Percentiles rank a stretch among this genome's conserved stretches.
Evolutionary conservation across 2,113 vertebrate species (phyloP).

Genomic region (Mus pahari): DNA sequence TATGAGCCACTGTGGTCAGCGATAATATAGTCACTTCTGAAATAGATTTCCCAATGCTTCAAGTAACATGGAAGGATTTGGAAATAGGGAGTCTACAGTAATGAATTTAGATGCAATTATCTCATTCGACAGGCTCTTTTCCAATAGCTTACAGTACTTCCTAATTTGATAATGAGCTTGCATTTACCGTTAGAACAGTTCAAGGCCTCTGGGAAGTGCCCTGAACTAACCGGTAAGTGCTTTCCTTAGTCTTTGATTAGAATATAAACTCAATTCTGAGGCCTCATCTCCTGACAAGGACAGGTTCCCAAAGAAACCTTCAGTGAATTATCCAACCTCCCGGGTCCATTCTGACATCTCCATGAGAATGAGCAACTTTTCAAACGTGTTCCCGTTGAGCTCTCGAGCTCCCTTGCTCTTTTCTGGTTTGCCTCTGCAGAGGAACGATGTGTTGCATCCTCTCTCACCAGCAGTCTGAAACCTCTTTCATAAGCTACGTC

Average conservation of each 20-base stretch:
- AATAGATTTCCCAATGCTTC: conserved; percentile 48
- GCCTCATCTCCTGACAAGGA: background rate
- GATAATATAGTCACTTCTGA: background rate
- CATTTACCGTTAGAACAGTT: background rate
- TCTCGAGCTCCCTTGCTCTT: background rate
- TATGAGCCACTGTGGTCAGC: too few species aligned
- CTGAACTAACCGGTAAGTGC: background rate
- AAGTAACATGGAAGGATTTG: conserved; percentile 36
- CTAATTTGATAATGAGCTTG: conserved; percentile 62
- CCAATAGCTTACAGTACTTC: conserved; percentile 20
- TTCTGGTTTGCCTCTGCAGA: background rate
- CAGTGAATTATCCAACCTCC: background rate
- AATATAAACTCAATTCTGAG: background rate
- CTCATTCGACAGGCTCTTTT: conserved; percentile 38
- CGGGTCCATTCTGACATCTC: background rate
- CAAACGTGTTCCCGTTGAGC: background rate
- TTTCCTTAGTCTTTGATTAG: background rate
- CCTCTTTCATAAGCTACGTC: background rate
- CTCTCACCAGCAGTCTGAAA: background rate
- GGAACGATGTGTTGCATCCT: background rate
- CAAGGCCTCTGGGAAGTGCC: background rate
- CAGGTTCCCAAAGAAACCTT: background rate
- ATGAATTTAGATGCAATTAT: conserved; percentile 36
- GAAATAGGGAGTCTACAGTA: conserved; percentile 15
- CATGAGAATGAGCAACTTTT: background rate